Percentiles rank a stretch among this genome's conserved stretches.
Conservation (phyloP, 2,113 vertebrate genomes). For the Neolamprologus kungweensis region DNA sequence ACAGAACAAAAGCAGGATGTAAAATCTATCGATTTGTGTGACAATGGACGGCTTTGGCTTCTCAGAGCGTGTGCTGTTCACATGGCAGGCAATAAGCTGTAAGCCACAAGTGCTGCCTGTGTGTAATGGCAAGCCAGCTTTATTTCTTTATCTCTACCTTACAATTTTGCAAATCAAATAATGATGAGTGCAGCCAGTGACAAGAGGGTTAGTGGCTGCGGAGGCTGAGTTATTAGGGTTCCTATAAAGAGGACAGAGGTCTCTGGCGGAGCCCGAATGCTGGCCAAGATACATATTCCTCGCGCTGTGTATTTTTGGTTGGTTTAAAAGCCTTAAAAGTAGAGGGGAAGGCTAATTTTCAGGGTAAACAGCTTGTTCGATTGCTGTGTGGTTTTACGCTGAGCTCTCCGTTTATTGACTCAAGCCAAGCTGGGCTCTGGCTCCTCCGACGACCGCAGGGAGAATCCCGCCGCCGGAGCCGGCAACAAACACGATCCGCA, state of each 20-base stretch:
- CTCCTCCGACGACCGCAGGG: conserved; percentile 44
- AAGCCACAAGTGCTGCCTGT: conserved; percentile 53
- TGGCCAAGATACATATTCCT: conserved; percentile 52
- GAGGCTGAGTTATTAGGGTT: conserved; percentile 57
- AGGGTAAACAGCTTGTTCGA: conserved; percentile 63
- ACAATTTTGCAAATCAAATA: conserved; percentile 64
- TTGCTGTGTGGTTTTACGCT: conserved; percentile 57
- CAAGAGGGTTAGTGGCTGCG: conserved; percentile 56
- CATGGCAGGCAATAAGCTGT: conserved; percentile 26
- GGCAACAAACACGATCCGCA: conserved; percentile 1
- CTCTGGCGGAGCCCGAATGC: conserved; percentile 4
- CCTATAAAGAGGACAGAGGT: conserved; percentile 32
- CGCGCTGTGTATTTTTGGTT: conserved; percentile 50
- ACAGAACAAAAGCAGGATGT: background rate
- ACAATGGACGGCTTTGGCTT: conserved; percentile 29
- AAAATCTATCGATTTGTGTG: conserved; percentile 25
- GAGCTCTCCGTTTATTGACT: conserved; percentile 61
- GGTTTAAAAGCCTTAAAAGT: conserved; percentile 60
- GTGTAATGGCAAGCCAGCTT: conserved; percentile 46
- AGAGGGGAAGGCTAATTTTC: conserved; percentile 61
- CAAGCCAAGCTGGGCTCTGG: conserved; percentile 39
- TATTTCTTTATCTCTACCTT: conserved; percentile 60
- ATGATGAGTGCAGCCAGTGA: conserved; percentile 56
- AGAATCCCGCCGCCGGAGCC: conserved; percentile 11
- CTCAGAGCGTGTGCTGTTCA: conserved; percentile 13